phyloP scores from a whole-genome alignment of 2,888 invertebrate species.

The Pantelozetes paolii region DNA sequence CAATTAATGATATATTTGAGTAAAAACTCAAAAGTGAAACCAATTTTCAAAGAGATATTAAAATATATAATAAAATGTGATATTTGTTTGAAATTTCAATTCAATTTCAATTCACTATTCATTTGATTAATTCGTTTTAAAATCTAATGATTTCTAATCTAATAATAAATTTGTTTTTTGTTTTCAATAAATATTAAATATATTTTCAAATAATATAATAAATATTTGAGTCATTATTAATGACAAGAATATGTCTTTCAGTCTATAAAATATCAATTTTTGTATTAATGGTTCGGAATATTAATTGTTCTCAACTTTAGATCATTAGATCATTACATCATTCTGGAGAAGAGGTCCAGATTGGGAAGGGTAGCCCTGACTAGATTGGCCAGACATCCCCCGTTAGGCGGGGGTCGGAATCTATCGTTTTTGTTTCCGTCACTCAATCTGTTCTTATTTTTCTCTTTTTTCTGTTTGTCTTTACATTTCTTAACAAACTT shows the following conservation, averaged over 20 bases:
- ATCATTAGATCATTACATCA: slow-evolving; percentile 28
- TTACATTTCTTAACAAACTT: background rate
- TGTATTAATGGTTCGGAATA: slow-evolving; percentile 24
- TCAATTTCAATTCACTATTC: background rate
- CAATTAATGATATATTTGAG: background rate
- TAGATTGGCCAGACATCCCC: slow-evolving; percentile 25
- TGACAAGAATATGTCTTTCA: too few species aligned
- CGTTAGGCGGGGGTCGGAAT: slow-evolving; percentile 1
- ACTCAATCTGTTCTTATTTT: background rate
- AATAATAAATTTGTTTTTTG: too few species aligned
- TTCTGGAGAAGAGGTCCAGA: slow-evolving; percentile 36
- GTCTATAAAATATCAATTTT: background rate
- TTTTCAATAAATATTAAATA: too few species aligned
- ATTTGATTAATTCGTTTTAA: background rate
- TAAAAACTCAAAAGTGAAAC: too few species aligned
- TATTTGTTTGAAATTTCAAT: too few species aligned
- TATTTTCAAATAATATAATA: too few species aligned
- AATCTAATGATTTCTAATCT: background rate
- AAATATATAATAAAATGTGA: too few species aligned
- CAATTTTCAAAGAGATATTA: too few species aligned
- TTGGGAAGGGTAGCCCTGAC: slow-evolving; percentile 38
- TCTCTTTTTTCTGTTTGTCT: background rate
- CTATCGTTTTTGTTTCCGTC: slow-evolving; percentile 7
- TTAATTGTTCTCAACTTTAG: background rate
- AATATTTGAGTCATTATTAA: too few species aligned